Conservation (phyloP, 2,113 vertebrate species). For the Pteruthius melanotis region DNA sequence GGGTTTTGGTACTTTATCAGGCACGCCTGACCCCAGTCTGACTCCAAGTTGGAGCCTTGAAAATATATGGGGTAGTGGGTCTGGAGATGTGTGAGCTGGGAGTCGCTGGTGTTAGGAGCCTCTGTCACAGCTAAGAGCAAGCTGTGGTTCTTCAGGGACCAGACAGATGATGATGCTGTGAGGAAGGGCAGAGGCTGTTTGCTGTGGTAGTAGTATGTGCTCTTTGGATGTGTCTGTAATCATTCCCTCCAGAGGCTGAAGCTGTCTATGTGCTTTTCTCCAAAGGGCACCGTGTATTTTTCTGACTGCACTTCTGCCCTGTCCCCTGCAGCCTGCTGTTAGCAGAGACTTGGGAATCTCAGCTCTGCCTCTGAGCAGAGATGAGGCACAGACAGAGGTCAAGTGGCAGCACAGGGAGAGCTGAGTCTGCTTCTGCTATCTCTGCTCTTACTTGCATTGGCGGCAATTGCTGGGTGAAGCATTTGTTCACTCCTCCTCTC, state of each 20-base stretch:
- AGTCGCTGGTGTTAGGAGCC: not conserved
- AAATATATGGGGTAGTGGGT: not conserved
- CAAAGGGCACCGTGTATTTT: accelerated
- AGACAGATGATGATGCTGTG: not conserved
- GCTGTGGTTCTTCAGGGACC: conserved; percentile 6
- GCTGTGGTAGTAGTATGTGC: not conserved
- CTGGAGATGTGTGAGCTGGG: not conserved
- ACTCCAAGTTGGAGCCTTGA: not conserved
- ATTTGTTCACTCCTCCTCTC: not conserved
- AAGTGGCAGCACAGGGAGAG: not conserved
- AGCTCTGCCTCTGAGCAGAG: not conserved
- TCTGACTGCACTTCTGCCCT: not conserved
- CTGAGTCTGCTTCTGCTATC: not conserved
- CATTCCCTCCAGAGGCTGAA: not conserved
- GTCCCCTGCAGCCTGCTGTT: not conserved
- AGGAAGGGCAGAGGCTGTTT: conserved; percentile 24
- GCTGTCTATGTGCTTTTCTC: not conserved
- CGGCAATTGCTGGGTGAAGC: not conserved
- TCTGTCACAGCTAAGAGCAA: not conserved
- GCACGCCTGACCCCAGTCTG: not conserved
- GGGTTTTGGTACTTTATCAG: not conserved
- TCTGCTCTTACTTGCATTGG: not conserved
- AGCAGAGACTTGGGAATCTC: not conserved
- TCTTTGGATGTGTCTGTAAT: not conserved
- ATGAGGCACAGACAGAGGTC: not conserved